Evolutionary conservation across 2,797 vertebrate genomes (phyloP).

Genomic region (Salarias fasciatus): DNA sequence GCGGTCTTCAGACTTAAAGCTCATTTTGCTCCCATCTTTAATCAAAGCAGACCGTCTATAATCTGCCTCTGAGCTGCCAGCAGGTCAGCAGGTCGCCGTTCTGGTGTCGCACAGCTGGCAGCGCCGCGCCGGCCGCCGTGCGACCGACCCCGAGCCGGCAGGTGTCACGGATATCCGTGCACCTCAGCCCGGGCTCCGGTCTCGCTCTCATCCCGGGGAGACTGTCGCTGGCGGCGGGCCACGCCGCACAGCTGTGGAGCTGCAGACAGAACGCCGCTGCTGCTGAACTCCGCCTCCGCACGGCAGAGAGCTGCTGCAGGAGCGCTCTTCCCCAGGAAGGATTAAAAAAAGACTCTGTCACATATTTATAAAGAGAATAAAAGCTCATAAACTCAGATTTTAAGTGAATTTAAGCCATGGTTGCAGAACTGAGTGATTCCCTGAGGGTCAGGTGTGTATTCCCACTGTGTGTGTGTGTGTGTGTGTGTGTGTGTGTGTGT

Average conservation of each 20-base stretch:
- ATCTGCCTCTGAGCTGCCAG: neutral
- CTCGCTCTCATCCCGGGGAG: constrained; percentile 46
- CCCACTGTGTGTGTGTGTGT: constrained; percentile 36
- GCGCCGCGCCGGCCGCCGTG: constrained; percentile 14
- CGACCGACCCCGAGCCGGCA: constrained; percentile 53
- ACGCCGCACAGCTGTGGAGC: constrained; percentile 61
- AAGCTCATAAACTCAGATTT: no score
- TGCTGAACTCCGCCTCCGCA: constrained; percentile 40
- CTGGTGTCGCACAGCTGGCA: constrained; percentile 42
- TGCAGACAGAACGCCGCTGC: constrained; percentile 54
- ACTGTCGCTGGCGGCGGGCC: constrained; percentile 57
- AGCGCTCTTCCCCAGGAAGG: no score
- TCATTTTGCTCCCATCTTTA: no score
- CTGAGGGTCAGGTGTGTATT: constrained; percentile 23
- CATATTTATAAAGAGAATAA: no score
- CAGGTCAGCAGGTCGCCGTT: constrained; percentile 13
- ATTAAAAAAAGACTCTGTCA: no score
- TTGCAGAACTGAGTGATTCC: constrained; percentile 5
- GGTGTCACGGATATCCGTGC: constrained; percentile 62
- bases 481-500: no score
- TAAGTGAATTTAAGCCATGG: constrained; percentile 4
- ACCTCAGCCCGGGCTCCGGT: constrained; percentile 49
- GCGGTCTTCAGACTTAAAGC: no score
- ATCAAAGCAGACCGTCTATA: no score
- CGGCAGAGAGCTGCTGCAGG: constrained; percentile 17